Percentiles rank a stretch among this genome's conserved stretches.
Conservation (phyloP, 2,797 vertebrate species). For the Phrynocephalus guinanensis region DNA sequence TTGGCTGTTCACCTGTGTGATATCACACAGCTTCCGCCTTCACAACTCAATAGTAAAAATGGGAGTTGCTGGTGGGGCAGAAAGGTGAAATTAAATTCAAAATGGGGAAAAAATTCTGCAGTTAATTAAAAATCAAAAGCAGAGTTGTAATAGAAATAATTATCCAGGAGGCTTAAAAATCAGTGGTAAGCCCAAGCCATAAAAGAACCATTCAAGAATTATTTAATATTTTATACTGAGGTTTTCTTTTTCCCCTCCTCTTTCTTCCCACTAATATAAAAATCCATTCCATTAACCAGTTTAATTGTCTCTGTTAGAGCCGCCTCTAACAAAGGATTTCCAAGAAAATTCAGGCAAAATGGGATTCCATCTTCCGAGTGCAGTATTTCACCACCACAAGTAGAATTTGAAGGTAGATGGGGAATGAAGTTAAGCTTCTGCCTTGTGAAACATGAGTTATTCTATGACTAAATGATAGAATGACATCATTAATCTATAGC, state of each 20-base stretch:
- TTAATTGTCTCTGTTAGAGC: conserved; percentile 60
- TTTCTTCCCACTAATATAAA: conserved; percentile 60
- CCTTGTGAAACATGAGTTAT: accelerated
- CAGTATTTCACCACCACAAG: conserved; percentile 13
- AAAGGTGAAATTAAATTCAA: conserved; percentile 61
- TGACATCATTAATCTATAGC: background rate
- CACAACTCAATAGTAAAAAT: conserved; percentile 59
- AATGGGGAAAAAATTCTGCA: conserved; percentile 46
- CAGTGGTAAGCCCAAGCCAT: conserved; percentile 63
- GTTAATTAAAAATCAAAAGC: conserved; percentile 74
- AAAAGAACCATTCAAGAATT: conserved; percentile 76
- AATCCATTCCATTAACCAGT: conserved; percentile 70
- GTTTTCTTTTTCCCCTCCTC: conserved; percentile 49
- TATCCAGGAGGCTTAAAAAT: conserved; percentile 67
- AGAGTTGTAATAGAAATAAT: conserved; percentile 70
- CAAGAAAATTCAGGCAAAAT: conserved; percentile 32
- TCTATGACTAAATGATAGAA: too few relatives aligned
- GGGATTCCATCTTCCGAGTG: background rate
- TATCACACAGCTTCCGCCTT: conserved; percentile 23
- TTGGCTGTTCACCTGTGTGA: conserved; percentile 35
- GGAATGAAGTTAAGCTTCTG: accelerated
- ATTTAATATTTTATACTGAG: conserved; percentile 74
- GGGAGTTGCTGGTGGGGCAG: conserved; percentile 46
- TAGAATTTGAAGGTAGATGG: background rate
- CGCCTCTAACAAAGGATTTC: conserved; percentile 50